phyloP scores from a whole-genome alignment of 2,888 invertebrate species.

The Patella caerulea region DNA sequence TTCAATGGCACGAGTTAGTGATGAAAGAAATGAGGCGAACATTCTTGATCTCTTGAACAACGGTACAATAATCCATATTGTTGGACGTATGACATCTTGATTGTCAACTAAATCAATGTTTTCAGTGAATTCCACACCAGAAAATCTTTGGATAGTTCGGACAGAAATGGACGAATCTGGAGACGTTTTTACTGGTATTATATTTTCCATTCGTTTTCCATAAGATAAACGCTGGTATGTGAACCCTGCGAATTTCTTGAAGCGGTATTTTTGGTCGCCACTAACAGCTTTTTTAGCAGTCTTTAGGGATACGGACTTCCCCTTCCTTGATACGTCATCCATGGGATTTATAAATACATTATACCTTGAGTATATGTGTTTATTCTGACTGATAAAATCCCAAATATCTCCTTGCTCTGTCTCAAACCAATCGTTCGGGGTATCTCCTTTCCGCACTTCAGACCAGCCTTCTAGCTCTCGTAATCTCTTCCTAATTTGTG shows the following conservation, averaged over 20 bases:
- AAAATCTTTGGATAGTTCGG: background rate
- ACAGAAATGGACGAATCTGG: background rate
- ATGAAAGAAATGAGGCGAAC: background rate
- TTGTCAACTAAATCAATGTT: no score
- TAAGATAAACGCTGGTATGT: background rate
- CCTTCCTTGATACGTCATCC: background rate
- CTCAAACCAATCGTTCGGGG: no score
- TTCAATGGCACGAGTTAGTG: background rate
- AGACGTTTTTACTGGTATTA: background rate
- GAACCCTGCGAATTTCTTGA: background rate
- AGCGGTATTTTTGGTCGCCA: background rate
- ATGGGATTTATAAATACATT: no score
- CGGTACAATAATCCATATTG: background rate
- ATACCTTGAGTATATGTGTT: no score
- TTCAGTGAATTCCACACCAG: background rate
- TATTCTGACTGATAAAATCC: no score
- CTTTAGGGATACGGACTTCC: background rate
- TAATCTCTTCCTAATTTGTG: no score
- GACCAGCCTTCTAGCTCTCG: no score
- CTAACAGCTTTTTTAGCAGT: background rate
- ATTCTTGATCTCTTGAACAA: background rate
- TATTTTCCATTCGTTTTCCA: background rate
- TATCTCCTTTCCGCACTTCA: no score
- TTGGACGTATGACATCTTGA: background rate
- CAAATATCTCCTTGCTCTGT: no score